A percentile compares a stretch with the other conserved stretches of the same genome.
These are phyloP conservation scores for Geophilus truncorum DNA, from an alignment of 2,888 invertebrate genomes.

Conservation along the genomic window DNA sequence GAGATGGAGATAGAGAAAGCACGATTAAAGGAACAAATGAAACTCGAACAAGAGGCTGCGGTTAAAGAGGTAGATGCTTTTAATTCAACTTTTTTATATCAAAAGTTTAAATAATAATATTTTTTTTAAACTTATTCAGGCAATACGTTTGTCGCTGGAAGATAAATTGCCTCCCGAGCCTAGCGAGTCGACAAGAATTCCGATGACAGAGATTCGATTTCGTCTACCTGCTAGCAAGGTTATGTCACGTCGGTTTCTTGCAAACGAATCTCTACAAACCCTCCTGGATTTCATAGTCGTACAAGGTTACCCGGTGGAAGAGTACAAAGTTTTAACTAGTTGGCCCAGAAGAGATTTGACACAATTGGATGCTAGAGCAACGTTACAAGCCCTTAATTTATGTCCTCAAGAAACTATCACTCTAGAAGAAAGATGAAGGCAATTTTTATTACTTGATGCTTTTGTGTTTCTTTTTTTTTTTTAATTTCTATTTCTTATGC, in stretches of 20 bases:
- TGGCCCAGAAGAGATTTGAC: conserved; percentile 92
- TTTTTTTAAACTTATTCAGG: conserved; percentile 42
- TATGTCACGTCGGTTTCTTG: conserved; percentile 71
- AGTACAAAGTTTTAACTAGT: conserved; percentile 85
- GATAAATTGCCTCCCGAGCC: conserved; percentile 50
- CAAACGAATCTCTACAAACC: conserved; percentile 58
- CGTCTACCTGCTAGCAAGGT: conserved; percentile 72
- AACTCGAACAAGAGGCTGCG: conserved; percentile 65
- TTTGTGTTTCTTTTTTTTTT: background rate
- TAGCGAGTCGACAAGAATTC: conserved; percentile 42
- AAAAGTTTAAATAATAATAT: background rate
- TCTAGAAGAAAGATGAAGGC: conserved; percentile 80
- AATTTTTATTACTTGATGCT: background rate
- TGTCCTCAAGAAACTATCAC: conserved; percentile 92
- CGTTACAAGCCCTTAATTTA: conserved; percentile 75
- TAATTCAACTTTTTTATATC: too few species aligned
- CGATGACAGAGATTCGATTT: conserved; percentile 58
- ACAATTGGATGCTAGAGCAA: conserved; percentile 65
- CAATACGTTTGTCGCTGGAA: conserved; percentile 47
- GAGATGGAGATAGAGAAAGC: conserved; percentile 57
- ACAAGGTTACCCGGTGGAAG: conserved; percentile 78
- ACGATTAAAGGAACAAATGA: conserved; percentile 67
- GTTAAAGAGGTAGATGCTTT: conserved; percentile 67
- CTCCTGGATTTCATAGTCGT: conserved; percentile 82
- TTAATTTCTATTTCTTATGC: background rate